Base-by-base conservation (phyloP, 2,797 vertebrate genomes). In the Megaceryle alcyon region DNA sequence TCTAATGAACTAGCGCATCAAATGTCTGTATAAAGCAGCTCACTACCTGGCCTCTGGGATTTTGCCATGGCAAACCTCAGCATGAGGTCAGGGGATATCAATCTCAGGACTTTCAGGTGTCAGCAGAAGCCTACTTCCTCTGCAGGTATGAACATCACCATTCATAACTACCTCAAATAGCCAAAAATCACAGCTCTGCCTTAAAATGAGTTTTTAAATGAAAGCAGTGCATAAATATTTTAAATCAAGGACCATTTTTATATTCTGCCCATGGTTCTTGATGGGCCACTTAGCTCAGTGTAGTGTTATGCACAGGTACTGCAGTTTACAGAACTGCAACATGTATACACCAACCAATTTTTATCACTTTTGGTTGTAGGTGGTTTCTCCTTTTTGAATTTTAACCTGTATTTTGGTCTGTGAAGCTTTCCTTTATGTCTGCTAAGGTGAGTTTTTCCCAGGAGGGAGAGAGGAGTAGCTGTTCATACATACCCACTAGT, bases 61-160 rank as follows among this genome's bases (percentile, higher is more conserved):
- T 66, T 39, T 66, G 35, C 25, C 56, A 31, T 2, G 2, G 31
- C 69, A 84, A n/a, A 75, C 10, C 41, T 77, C 77, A 77, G 43
- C 54, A n/a, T 13, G 37, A 76, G 25, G 23, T 37, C 46, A 29
- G 4, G 6, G 12, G 4, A n/a, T 26, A 51, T 12, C 28, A 35
- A 35, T 17, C 28, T 69, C 31, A 39, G 41, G 41, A 35, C 46
- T 69, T 61, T 7, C 23, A 53, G 11, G 54, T 60, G 43, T 39
- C 68, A 88, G 19, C 53, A 92, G 5, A 26, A 88, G n/a, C 12
- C 28, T n/a, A 22, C 16, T 48, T 91, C 12, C 33, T 10, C 31
- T 56, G 59, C 2, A 3, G 13, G 4, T 49, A 15, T 0, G 2
- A 72, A 8, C 25, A 23, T 20, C 12, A 9, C 9, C 23, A 46